Conservation (phyloP, 2,113 vertebrate species). For the Dicerorhinus sumatrensis region DNA sequence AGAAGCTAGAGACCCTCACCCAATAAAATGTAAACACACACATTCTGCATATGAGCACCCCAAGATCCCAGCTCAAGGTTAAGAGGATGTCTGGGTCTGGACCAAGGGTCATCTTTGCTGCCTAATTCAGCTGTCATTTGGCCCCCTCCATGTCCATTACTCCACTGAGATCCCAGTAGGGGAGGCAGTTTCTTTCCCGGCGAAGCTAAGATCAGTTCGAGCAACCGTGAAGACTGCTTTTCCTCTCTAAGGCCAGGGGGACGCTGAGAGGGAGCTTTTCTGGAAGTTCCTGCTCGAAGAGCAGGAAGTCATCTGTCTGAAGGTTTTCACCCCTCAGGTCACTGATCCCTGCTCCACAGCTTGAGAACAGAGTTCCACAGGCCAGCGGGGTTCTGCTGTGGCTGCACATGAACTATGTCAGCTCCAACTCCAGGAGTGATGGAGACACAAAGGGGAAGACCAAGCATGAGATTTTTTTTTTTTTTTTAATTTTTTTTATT, state of each 20-base stretch:
- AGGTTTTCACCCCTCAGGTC: neutral
- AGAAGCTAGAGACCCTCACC: neutral
- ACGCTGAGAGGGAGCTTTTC: neutral
- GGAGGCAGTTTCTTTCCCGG: neutral
- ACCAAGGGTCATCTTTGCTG: neutral
- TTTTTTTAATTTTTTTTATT: no score
- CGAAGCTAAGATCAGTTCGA: neutral
- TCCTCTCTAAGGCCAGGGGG: neutral
- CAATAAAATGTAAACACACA: accelerated
- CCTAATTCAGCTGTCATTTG: neutral
- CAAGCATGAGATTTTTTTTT: neutral
- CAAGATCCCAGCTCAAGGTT: neutral
- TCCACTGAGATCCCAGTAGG: neutral
- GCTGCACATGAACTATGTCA: neutral
- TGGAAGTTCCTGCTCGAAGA: neutral
- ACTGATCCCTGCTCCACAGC: neutral
- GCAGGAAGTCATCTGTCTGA: neutral
- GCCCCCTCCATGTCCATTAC: neutral
- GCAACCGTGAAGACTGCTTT: neutral
- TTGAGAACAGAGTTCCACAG: neutral
- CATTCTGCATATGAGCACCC: neutral
- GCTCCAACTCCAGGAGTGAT: neutral
- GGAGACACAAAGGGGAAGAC: neutral
- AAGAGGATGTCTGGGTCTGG: neutral
- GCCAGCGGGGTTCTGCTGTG: neutral